These are phyloP conservation scores for Tineola bisselliella DNA, from an alignment of 2,888 invertebrate genomes.

Conservation along the genomic window DNA sequence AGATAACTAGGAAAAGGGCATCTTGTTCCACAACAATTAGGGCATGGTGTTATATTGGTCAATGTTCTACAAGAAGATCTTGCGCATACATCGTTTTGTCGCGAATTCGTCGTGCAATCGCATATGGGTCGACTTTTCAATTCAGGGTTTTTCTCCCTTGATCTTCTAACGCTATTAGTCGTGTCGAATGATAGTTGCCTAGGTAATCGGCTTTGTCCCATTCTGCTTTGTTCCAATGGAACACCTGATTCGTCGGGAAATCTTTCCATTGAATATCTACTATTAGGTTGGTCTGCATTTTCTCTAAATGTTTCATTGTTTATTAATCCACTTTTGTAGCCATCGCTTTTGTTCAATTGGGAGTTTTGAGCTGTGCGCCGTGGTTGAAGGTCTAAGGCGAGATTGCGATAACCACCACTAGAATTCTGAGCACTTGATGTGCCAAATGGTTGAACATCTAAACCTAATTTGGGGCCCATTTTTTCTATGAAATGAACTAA, in stretches of 20 bases:
- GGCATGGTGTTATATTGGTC: neutral
- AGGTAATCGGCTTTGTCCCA: neutral
- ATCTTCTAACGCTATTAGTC: neutral
- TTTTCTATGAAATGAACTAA: neutral
- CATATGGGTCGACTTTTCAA: neutral
- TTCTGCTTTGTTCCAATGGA: no score
- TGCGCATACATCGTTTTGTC: neutral
- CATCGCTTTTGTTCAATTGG: neutral
- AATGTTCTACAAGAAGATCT: neutral
- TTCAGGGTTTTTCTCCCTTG: neutral
- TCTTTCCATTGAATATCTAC: neutral
- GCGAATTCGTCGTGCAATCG: neutral
- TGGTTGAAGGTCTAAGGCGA: neutral
- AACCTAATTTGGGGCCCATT: neutral
- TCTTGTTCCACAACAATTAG: neutral
- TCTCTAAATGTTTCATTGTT: neutral
- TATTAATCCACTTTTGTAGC: neutral
- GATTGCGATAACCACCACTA: neutral
- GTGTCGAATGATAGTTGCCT: neutral
- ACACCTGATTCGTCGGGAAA: neutral
- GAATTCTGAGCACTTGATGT: neutral
- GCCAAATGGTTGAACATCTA: neutral
- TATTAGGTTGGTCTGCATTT: neutral
- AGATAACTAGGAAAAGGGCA: neutral
- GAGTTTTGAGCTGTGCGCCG: neutral